Conservation (phyloP, 2,113 vertebrate species). For the Peromyscus polionotus region DNA sequence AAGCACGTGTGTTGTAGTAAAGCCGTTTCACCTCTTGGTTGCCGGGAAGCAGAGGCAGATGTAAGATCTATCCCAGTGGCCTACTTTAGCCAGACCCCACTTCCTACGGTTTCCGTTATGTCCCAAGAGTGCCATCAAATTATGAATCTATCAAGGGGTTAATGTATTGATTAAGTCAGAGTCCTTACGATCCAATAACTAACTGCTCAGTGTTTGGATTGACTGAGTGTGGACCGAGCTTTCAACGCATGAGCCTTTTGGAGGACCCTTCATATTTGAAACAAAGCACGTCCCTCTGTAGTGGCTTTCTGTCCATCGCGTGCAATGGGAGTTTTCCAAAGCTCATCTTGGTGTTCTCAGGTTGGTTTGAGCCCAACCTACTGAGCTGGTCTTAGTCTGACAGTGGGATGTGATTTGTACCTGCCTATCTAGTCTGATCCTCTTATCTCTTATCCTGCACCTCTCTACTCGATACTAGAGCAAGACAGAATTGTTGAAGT, state of each 20-base stretch:
- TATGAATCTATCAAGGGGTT: background rate
- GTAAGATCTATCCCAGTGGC: background rate
- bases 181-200: background rate
- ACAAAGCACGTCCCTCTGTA: background rate
- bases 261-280: background rate
- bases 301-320: background rate
- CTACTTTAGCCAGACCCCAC: background rate
- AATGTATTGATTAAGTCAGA: background rate
- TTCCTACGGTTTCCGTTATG: background rate
- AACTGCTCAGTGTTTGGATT: background rate
- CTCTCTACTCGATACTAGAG: background rate
- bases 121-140: background rate
- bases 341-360: background rate
- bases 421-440: background rate
- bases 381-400: background rate
- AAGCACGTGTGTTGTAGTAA: background rate
- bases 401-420: background rate
- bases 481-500: background rate
- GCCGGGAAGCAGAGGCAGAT: background rate
- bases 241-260: background rate
- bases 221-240: background rate
- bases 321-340: slow-evolving; percentile 14
- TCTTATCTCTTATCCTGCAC: background rate
- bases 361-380: background rate
- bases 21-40: background rate